Conservation (phyloP, 2,888 invertebrate species). For the Epirrhoe alternata region DNA sequence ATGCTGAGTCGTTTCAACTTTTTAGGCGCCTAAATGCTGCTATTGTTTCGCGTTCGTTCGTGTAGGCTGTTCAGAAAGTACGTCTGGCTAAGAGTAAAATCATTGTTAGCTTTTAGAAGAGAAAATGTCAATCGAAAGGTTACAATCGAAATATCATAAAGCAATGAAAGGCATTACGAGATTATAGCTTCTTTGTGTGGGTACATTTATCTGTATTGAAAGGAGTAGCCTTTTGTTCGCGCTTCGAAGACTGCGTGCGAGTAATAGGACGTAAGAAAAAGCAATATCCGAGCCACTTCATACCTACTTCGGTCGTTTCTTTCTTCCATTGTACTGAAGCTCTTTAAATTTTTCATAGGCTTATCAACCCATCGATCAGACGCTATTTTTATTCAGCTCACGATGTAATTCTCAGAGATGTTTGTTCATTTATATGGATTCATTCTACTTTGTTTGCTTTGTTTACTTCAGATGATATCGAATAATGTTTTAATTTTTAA, state of each 20-base stretch:
- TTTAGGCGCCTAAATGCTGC: constrained; percentile 78
- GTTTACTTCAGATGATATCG: constrained; percentile 9
- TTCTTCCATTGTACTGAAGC: constrained; percentile 62
- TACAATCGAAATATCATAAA: constrained; percentile 49
- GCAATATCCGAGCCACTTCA: constrained; percentile 64
- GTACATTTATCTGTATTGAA: constrained; percentile 59
- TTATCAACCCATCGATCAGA: constrained; percentile 80
- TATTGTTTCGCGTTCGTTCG: constrained; percentile 71
- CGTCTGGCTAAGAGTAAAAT: constrained; percentile 43
- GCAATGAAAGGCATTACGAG: constrained; percentile 58
- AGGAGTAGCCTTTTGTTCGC: constrained; percentile 67
- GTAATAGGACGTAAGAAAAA: constrained; percentile 65
- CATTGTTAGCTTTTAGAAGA: constrained; percentile 44
- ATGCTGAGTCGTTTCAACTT: constrained; percentile 74
- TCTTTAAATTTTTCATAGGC: constrained; percentile 75
- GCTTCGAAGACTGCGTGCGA: constrained; percentile 57
- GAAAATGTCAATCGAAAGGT: constrained; percentile 40
- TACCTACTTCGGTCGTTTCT: constrained; percentile 62
- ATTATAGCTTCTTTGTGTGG: constrained; percentile 51
- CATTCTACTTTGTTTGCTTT: constrained; percentile 67
- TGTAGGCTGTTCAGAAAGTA: constrained; percentile 47
- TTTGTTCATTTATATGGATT: constrained; percentile 79
- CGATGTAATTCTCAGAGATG: constrained; percentile 73
- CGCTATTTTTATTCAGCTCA: constrained; percentile 77
- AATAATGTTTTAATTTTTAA: constrained; percentile 1